A percentile compares a stretch with the other conserved stretches of the same genome.
Evolutionary conservation across 2,113 vertebrate species (phyloP).

Genomic region (Apteryx mantelli): DNA sequence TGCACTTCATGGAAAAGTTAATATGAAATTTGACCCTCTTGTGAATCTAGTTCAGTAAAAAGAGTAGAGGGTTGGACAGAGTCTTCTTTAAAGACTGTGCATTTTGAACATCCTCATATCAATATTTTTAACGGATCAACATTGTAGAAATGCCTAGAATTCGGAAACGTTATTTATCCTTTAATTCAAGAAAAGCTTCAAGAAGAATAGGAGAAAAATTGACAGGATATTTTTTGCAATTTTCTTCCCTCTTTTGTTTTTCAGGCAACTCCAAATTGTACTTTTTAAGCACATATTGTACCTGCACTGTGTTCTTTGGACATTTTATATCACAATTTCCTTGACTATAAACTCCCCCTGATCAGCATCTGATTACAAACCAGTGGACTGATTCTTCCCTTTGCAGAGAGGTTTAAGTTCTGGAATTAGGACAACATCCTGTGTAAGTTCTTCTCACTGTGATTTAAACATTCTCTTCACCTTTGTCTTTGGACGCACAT

Average conservation of each 20-base stretch:
- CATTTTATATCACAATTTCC: constrained; percentile 38
- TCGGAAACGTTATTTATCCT: not conserved
- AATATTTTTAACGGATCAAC: not conserved
- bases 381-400: not conserved
- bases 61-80: not conserved
- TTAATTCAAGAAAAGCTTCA: not conserved
- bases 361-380: not conserved
- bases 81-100: not conserved
- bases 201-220: not conserved
- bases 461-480: constrained; percentile 26
- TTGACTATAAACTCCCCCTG: not conserved
- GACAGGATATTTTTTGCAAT: not conserved
- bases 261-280: not conserved
- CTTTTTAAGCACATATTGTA: not conserved
- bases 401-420: not conserved
- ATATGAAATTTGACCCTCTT: not conserved
- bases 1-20: not conserved
- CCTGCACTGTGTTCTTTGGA: constrained; percentile 2
- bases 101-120: not conserved
- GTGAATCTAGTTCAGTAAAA: not conserved
- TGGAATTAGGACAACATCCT: not conserved
- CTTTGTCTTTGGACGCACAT: constrained; percentile 28
- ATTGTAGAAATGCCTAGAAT: not conserved
- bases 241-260: not conserved
- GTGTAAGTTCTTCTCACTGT: not conserved